Conservation (phyloP, 2,113 vertebrate species). For the Apteryx owenii region DNA sequence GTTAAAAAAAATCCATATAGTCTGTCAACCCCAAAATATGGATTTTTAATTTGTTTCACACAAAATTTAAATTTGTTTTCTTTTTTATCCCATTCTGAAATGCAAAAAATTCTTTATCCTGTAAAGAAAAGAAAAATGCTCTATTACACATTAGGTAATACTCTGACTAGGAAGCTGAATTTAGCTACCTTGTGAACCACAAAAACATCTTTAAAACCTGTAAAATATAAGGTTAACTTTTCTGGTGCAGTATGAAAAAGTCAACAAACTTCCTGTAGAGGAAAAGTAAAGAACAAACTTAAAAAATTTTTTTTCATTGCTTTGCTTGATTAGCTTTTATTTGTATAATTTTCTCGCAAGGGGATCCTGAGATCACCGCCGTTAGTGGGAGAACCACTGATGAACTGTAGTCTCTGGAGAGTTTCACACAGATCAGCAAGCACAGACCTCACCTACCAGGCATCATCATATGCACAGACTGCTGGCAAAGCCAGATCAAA, state of each 20-base stretch:
- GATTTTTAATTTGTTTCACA: not conserved
- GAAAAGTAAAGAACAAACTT: not conserved
- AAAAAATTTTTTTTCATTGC: not conserved
- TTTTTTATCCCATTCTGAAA: not conserved
- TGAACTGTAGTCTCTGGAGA: not conserved
- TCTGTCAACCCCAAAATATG: not conserved
- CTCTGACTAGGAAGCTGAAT: not conserved
- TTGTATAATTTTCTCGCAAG: not conserved
- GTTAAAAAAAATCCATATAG: no score
- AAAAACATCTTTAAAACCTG: not conserved
- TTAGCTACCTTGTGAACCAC: not conserved
- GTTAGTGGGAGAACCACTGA: not conserved
- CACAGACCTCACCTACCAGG: not conserved
- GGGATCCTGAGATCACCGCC: not conserved
- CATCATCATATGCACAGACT: rapidly evolving
- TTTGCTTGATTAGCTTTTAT: not conserved
- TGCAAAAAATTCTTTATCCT: not conserved
- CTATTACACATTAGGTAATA: rapidly evolving
- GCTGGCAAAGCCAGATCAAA: not conserved
- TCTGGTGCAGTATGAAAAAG: not conserved
- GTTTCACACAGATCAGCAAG: not conserved
- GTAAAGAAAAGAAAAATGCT: not conserved
- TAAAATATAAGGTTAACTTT: not conserved
- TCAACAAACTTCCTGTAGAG: not conserved
- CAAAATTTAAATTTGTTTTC: not conserved